Conservation (phyloP, 2,888 invertebrate species). For the Athrips mouffetella region DNA sequence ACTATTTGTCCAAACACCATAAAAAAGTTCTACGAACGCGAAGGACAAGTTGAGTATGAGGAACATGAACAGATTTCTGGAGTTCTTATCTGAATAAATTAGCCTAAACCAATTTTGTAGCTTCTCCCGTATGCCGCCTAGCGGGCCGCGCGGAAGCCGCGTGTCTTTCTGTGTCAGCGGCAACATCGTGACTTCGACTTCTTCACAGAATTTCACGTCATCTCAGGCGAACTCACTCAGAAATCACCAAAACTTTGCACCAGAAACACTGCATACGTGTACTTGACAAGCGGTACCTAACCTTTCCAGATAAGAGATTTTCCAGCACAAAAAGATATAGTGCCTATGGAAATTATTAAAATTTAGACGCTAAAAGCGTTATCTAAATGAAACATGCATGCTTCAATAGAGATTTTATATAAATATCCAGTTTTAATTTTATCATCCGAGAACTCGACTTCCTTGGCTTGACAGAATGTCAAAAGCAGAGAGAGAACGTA, state of each 20-base stretch:
- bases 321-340: slow-evolving; percentile 17
- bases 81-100: slow-evolving; percentile 95
- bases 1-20: slow-evolving; percentile 94
- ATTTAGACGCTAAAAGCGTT: slow-evolving; percentile 26
- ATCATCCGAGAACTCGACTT: slow-evolving; percentile 25
- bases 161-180: slow-evolving; percentile 87
- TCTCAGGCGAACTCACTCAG: slow-evolving; percentile 53
- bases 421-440: slow-evolving; percentile 27
- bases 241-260: slow-evolving; percentile 49
- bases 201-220: slow-evolving; percentile 52
- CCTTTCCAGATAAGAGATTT: slow-evolving; percentile 42
- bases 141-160: slow-evolving; percentile 70
- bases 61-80: slow-evolving; percentile 95
- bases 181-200: slow-evolving; percentile 78
- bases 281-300: slow-evolving; percentile 62
- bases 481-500: too few species aligned
- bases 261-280: slow-evolving; percentile 73
- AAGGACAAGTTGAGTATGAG: slow-evolving; percentile 95
- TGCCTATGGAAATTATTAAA: slow-evolving; percentile 22
- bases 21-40: slow-evolving; percentile 96
- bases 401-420: slow-evolving; percentile 28
- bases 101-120: slow-evolving; percentile 87
- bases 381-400: slow-evolving; percentile 29
- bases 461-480: slow-evolving; percentile 2
- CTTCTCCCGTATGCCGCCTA: slow-evolving; percentile 84